Base-by-base conservation (phyloP, 2,113 vertebrate genomes). In the Carassius auratus region DNA sequence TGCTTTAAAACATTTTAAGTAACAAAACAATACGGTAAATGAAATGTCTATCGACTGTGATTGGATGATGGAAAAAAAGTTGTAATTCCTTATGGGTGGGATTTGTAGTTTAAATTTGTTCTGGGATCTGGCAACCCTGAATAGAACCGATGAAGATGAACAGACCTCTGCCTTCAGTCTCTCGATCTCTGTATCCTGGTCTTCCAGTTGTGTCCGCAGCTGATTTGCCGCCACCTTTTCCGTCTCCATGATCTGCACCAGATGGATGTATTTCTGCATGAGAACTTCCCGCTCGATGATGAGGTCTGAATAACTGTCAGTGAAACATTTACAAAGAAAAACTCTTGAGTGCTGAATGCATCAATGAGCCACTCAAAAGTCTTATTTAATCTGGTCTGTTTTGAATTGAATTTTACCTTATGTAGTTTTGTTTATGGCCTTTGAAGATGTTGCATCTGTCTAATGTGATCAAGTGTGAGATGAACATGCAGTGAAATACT, bases 191-290 rank as follows among this genome's bases (percentile, higher is more conserved):
- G 97, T 97, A 88, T 97, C 97, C 96, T 99, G 97, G 92, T 99
- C 98, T 92, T 99, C 98, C 86, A 99, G 96, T 88, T 99, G 98
- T 85, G 97, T 97, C 64, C 96, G 95, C 3, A 99, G 96, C 91
- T 99, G 98, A 93, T 96, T 98, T 90, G 97, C 97, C 87, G 98
- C 97, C 0, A 96, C 95, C 94, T 99, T 99, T 94, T 99, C 98
- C 0, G 97, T 98, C 91, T 99, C 98, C 94, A 97, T 96, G 73
- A 99, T 97, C 95, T 99, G 98, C 84, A 99, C 95, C 91, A 99
- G 95, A 93, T 99, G 98, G 91, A 99, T 96, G 93, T 99, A 97
- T 93, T 99, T 99, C 95, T 99, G 98, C 97, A 97, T 99, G 90
- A 99, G 94, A 3, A 96, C 96, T 92, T 99, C 98, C 0, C 98